A percentile compares a stretch with the other conserved stretches of the same genome.
Conservation (phyloP, 2,113 vertebrate species). For the Neolamprologus fasciatus region DNA sequence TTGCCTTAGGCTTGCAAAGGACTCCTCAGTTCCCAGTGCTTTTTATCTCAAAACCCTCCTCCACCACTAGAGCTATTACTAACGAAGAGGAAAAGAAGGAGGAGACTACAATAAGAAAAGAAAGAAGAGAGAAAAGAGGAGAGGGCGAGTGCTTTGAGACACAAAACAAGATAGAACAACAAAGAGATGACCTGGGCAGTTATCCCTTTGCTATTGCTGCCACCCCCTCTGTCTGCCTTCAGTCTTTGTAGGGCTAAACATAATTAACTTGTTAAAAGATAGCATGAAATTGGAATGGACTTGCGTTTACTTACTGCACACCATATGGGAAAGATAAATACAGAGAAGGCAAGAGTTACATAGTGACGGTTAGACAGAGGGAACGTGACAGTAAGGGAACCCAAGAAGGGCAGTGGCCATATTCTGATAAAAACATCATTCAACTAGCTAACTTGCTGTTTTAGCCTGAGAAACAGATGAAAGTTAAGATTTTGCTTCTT, state of each 20-base stretch:
- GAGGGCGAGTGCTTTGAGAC: slow-evolving; percentile 7
- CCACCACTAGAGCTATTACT: slow-evolving; percentile 48
- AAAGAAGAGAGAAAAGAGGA: background rate
- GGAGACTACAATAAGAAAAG: slow-evolving; percentile 6
- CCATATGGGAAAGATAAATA: background rate
- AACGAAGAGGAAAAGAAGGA: slow-evolving; percentile 21
- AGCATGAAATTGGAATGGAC: slow-evolving; percentile 57
- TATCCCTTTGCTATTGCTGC: slow-evolving; percentile 39
- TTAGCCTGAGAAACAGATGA: slow-evolving; percentile 31
- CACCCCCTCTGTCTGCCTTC: background rate
- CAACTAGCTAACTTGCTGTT: background rate
- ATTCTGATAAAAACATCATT: slow-evolving; percentile 11
- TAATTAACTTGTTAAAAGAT: slow-evolving; percentile 67
- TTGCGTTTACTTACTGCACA: slow-evolving; percentile 36
- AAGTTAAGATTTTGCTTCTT: slow-evolving; percentile 34
- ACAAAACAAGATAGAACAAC: slow-evolving; percentile 45
- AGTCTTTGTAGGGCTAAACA: slow-evolving; percentile 48
- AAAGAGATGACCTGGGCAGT: slow-evolving; percentile 44
- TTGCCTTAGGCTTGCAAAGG: slow-evolving; percentile 81
- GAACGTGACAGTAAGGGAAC: background rate
- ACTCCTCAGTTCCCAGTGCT: slow-evolving; percentile 75
- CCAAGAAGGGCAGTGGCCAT: background rate
- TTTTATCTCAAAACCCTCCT: slow-evolving; percentile 82
- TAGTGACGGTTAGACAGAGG: background rate
- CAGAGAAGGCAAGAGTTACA: background rate